Base-by-base conservation (phyloP, 2,797 vertebrate genomes). In the Acanthurus tractus region DNA sequence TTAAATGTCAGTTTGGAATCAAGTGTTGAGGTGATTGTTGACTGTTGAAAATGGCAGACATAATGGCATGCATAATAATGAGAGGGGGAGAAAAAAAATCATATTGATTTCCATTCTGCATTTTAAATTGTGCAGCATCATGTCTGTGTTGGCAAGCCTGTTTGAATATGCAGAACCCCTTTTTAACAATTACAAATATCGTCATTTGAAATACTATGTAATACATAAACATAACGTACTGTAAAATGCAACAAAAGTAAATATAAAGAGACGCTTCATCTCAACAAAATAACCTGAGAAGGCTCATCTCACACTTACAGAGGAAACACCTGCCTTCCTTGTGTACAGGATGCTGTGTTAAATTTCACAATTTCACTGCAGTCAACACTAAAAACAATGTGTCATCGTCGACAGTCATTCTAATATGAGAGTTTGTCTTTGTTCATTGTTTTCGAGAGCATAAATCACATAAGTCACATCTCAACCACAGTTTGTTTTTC, bases 1-100 rank as follows among this genome's bases (percentile, higher is more conserved):
- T 85, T 85, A 82, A 92, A 90, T 87, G 86, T 87, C 84, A 85
- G 66, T 79, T 77, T 72, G 76, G 72, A 86, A 90, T 86, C 84
- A 74, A 79, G 76, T 77, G 81, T 86, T 77, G 68, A 81, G 76
- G 86, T 82, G 79, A 82, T 78, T 89, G 82, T 79, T 89, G 83
- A 91, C 78, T 83, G 73, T 58, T 86, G 69, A 88, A 92, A 92
- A 91, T 83, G 83, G 74, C 79, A 87, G 73, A 71, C 62, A 62
- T 85, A 81, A 87, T 79, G 59, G 76, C 23, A 15, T 75, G 78
- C 81, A 86, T 88, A 74, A 74, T 53, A 84, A 90, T 81, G 62
- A 71, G 36, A 49, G 3, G 14, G 49, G 25, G 50, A 23, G 15
- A 64, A 11, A 10, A 25, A 75, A 68, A 66, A 77, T 69, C 45